phyloP scores from a whole-genome alignment of 2,797 vertebrate species.

The Falco biarmicus region DNA sequence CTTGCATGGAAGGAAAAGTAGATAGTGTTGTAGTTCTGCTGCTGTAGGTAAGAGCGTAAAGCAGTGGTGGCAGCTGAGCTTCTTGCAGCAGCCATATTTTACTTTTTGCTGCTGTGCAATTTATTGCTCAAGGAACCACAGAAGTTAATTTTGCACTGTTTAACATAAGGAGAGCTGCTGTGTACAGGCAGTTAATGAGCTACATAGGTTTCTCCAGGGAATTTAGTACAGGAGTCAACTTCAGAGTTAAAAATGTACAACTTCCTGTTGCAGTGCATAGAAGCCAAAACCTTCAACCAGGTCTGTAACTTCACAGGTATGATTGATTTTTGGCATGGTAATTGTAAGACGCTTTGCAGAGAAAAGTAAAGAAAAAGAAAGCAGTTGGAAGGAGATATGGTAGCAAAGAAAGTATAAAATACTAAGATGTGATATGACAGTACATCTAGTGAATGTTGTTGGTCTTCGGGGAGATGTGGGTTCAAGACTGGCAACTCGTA shows the following conservation, averaged over 20 bases:
- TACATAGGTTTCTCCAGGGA: background rate
- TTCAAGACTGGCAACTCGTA: background rate
- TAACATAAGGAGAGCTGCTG: background rate
- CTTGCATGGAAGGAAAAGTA: background rate
- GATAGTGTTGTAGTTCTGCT: background rate
- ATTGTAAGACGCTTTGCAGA: background rate
- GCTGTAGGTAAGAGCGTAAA: background rate
- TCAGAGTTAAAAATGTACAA: background rate
- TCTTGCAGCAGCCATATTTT: background rate
- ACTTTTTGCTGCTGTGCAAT: background rate
- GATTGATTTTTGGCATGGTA: background rate
- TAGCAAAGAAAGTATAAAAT: background rate
- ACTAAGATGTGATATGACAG: background rate
- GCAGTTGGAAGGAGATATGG: background rate
- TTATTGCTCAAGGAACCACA: background rate
- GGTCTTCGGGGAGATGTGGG: background rate
- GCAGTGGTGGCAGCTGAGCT: background rate
- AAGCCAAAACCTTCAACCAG: background rate
- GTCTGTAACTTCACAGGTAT: background rate
- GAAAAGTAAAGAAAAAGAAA: background rate
- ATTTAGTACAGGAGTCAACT: background rate
- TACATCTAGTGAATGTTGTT: background rate
- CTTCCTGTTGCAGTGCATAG: background rate
- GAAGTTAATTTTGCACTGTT: background rate
- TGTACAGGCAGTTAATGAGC: background rate